Evolutionary conservation across 2,113 vertebrate genomes (phyloP).

Genomic region (Crocuta crocuta): DNA sequence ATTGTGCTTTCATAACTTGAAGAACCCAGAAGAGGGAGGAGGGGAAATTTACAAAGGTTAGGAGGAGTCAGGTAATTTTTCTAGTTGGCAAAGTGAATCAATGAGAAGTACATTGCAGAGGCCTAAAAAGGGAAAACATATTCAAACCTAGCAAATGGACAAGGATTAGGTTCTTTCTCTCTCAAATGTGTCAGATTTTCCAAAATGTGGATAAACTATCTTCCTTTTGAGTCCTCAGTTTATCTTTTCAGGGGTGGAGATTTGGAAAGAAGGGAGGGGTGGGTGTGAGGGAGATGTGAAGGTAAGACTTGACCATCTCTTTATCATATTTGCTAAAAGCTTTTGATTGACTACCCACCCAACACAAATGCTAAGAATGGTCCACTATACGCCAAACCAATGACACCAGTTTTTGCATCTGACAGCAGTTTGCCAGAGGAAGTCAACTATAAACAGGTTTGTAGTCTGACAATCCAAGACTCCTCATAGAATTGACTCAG

Average conservation of each 20-base stretch:
- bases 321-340: not conserved
- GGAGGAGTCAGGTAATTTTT: not conserved
- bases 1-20: constrained; percentile 22
- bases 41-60: not conserved
- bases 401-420: constrained; percentile 59
- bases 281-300: not conserved
- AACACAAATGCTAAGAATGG: not conserved
- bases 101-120: not conserved
- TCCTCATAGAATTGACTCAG: constrained; percentile 77
- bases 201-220: not conserved
- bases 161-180: not conserved
- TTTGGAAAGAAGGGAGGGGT: not conserved
- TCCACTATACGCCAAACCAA: not conserved
- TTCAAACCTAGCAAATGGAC: not conserved
- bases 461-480: constrained; percentile 56
- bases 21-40: not conserved
- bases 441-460: constrained; percentile 74
- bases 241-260: not conserved
- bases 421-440: constrained; percentile 61
- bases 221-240: not conserved
- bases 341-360: not conserved
- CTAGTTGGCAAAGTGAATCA: not conserved
- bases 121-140: not conserved
- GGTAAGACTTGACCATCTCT: not conserved
- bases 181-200: constrained; percentile 5